Conservation (phyloP, 2,797 vertebrate species). For the Coregonus ussuriensis region DNA sequence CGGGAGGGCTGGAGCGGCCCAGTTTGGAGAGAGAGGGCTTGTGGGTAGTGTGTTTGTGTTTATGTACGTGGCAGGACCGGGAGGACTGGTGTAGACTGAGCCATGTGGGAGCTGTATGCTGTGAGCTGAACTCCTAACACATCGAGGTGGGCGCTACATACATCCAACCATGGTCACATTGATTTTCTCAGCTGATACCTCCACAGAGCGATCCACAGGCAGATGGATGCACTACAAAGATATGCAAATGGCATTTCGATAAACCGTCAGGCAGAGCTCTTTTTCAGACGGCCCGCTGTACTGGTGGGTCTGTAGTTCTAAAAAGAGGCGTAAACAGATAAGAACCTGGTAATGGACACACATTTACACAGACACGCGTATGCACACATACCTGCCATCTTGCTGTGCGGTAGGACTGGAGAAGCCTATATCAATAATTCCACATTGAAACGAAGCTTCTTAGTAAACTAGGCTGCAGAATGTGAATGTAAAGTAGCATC, state of each 20-base stretch:
- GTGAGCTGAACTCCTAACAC: conserved; percentile 64
- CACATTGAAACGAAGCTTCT: conserved; percentile 47
- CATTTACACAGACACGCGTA: conserved; percentile 44
- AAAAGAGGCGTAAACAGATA: conserved; percentile 80
- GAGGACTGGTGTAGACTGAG: conserved; percentile 66
- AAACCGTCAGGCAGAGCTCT: conserved; percentile 79
- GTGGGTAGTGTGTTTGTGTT: conserved; percentile 62
- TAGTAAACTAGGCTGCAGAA: conserved; percentile 39
- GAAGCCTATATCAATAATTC: conserved; percentile 57
- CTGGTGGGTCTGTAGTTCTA: conserved; percentile 66
- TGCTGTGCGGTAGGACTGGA: conserved; percentile 28
- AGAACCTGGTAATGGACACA: conserved; percentile 77
- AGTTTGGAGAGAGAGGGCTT: conserved; percentile 40
- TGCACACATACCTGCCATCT: conserved; percentile 54
- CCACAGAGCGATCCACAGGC: conserved; percentile 78
- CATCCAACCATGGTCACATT: conserved; percentile 61
- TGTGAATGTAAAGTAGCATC: conserved; percentile 33
- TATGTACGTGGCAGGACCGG: conserved; percentile 57
- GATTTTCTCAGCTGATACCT: conserved; percentile 73
- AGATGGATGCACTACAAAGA: conserved; percentile 83
- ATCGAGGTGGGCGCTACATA: conserved; percentile 64
- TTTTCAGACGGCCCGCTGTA: conserved; percentile 76
- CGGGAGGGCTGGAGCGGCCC: conserved; percentile 19
- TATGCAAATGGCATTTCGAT: conserved; percentile 82
- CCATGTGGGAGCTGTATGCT: conserved; percentile 57